A percentile compares a stretch with the other conserved stretches of the same genome.
These are phyloP conservation scores for Neolamprologus hecqui DNA, from an alignment of 2,113 vertebrate genomes.

Conservation along the genomic window DNA sequence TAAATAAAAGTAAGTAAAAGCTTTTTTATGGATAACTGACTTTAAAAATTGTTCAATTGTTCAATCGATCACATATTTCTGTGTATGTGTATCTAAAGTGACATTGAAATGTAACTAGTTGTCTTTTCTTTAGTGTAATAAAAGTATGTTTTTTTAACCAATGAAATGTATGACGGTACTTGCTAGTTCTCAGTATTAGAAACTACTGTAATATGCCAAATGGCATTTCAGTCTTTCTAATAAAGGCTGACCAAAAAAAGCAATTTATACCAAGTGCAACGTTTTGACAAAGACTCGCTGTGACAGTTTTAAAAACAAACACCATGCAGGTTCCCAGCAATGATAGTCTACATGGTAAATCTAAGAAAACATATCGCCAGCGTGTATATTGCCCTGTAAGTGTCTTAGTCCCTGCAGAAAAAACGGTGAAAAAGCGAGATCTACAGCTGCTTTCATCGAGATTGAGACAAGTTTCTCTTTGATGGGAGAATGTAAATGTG, in stretches of 20 bases:
- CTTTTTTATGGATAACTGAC: neutral
- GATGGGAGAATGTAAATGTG: constrained; percentile 71
- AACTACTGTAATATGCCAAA: neutral
- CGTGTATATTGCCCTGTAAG: constrained; percentile 4
- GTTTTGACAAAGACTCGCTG: neutral
- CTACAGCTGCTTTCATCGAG: constrained; percentile 37
- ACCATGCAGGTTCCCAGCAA: neutral
- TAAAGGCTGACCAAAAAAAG: neutral
- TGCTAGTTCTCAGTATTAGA: neutral
- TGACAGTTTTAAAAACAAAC: neutral
- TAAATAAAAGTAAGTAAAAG: neutral
- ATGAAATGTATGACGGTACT: neutral
- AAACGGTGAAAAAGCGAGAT: constrained; percentile 2
- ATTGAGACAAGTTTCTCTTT: constrained; percentile 64
- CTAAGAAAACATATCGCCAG: constrained; percentile 19
- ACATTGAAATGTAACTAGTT: neutral
- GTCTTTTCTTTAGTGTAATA: neutral
- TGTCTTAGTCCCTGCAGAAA: constrained; percentile 9
- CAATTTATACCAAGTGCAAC: neutral
- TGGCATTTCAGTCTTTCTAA: neutral
- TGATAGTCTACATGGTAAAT: neutral
- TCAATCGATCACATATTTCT: neutral
- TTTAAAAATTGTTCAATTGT: neutral
- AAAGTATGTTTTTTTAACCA: neutral
- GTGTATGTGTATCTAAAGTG: neutral